A percentile compares a stretch with the other conserved stretches of the same genome.
Evolutionary conservation across 2,888 invertebrate species (phyloP).

Genomic region (Clanis bilineata): DNA sequence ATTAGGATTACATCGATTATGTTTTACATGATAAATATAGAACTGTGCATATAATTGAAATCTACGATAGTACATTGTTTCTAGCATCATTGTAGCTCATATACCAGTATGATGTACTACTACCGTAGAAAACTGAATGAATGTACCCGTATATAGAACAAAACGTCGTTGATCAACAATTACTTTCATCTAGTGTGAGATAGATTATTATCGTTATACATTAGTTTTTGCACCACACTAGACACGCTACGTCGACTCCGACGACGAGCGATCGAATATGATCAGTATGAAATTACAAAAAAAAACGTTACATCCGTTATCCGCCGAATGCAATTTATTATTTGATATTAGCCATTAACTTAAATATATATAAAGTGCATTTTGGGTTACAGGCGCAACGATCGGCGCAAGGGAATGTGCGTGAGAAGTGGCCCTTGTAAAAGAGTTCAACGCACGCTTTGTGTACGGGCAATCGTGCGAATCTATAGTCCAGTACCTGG

Average conservation of each 20-base stretch:
- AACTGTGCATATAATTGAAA: neutral
- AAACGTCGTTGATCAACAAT: neutral
- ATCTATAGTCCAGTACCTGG: slow-evolving; percentile 55
- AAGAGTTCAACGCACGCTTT: slow-evolving; percentile 81
- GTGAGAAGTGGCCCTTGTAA: slow-evolving; percentile 72
- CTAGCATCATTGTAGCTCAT: neutral
- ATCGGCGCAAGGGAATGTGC: slow-evolving; percentile 48
- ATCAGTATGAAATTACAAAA: slow-evolving; percentile 39
- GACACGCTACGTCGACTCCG: slow-evolving; percentile 55
- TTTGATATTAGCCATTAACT: slow-evolving; percentile 49
- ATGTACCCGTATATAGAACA: slow-evolving; percentile 1
- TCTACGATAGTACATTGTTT: neutral
- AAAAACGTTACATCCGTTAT: slow-evolving; percentile 63
- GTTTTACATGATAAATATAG: neutral
- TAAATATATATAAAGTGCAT: slow-evolving; percentile 45
- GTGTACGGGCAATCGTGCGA: slow-evolving; percentile 62
- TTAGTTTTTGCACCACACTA: slow-evolving; percentile 42
- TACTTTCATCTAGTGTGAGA: slow-evolving; percentile 9
- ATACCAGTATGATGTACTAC: neutral
- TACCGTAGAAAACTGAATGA: slow-evolving; percentile 7
- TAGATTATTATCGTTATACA: slow-evolving; percentile 21
- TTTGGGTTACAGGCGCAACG: slow-evolving; percentile 39
- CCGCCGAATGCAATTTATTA: slow-evolving; percentile 38
- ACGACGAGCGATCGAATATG: slow-evolving; percentile 39
- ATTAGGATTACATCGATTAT: neutral